phyloP scores from a whole-genome alignment of 2,888 invertebrate species.

The Cordilura impudica region DNA sequence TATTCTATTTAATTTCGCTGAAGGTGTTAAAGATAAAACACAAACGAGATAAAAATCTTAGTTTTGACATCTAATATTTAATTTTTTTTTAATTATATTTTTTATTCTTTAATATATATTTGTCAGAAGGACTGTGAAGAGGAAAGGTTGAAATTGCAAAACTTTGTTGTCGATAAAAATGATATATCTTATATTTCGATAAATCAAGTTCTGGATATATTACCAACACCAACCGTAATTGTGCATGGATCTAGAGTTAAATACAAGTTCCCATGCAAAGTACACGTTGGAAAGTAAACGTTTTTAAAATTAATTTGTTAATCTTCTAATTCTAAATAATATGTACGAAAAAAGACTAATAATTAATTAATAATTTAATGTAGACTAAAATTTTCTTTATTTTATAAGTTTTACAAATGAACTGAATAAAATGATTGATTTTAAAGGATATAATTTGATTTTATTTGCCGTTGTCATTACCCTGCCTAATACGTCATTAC shows the following conservation, averaged over 20 bases:
- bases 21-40: background rate
- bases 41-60: slow-evolving; percentile 6
- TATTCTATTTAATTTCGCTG: background rate
- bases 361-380: too few species aligned
- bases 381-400: background rate
- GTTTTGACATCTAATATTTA: slow-evolving; percentile 7
- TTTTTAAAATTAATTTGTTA: background rate
- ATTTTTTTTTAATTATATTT: too few species aligned
- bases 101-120: too few species aligned
- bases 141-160: slow-evolving; percentile 19
- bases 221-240: slow-evolving; percentile 19
- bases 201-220: slow-evolving; percentile 24
- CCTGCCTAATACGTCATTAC: too few species aligned
- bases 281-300: slow-evolving; percentile 1
- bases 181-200: slow-evolving; percentile 27
- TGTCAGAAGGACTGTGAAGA: too few species aligned
- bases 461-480: background rate
- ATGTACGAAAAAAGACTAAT: too few species aligned
- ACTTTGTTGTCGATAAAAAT: slow-evolving; percentile 25
- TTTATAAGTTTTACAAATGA: slow-evolving; percentile 5
- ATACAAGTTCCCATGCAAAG: slow-evolving; percentile 6
- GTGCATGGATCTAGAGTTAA: background rate
- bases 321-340: background rate
- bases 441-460: too few species aligned
- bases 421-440: too few species aligned